Evolutionary conservation across 2,113 vertebrate species (phyloP), one percentile per base, ranked within the genome.

Genomic region (Tachuris rubrigastra): DNA sequence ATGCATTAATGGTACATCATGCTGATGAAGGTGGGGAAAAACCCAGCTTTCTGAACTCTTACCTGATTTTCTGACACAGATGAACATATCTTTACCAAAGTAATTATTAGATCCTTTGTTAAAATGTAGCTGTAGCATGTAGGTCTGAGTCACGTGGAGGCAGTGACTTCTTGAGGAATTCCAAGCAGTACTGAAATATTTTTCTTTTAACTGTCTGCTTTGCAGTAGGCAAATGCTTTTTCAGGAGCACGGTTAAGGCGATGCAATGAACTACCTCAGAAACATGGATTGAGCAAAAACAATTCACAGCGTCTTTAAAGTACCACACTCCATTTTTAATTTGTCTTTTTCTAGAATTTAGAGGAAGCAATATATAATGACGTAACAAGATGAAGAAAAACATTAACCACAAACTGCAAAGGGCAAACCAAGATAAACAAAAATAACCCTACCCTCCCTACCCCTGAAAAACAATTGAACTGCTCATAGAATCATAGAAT

Each of bases 81-180:
- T 37, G 9, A 50, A 49, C 85, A 5, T 30, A 49, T 19, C 0
- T 0, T 62, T 76, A 21, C 28, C 46, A 58, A 80, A 73, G 27
- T 50, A 85, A 56, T 72, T 56, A 52, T 56, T 65, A 59, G 53
- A 50, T 55, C 35, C 21, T 90, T 85, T 74, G 24, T 71, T 63
- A 67, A 93, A 77, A 63, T 59, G 59, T 1, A 5, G 30, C 63
- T 71, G 42, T 74, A 83, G 60, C 18, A 7, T 10, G 20, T 80
- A 56, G 24, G 14, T 82, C 41, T 76, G 78, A 79, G 35, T 83
- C 53, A n/a, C 12, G 58, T 62, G 5, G 4, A 76, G 59, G 63
- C 46, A 77, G 33, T 77, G 74, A 55, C 44, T 77, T 73, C 44
- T 19, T 74, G 42, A 88, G 42, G 50, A 85, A 88, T 91, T 88